Percentiles rank a stretch among this genome's conserved stretches.
Evolutionary conservation across 2,113 vertebrate genomes (phyloP).

Genomic region (Dicrurus megarhynchus): DNA sequence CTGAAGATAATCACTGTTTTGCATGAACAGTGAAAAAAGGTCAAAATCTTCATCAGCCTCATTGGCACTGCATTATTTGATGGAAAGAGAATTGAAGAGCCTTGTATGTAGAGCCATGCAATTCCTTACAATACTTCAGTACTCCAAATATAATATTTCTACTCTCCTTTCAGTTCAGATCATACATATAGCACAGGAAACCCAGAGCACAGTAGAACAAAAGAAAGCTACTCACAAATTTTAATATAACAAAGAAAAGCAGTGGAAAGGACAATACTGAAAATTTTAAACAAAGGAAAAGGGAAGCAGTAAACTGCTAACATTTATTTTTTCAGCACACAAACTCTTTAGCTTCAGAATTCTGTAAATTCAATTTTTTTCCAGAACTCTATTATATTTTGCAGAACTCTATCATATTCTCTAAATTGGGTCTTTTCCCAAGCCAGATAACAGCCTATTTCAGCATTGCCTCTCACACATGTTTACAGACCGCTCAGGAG

Average conservation of each 20-base stretch:
- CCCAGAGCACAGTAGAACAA: background rate
- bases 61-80: background rate
- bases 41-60: background rate
- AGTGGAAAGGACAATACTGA: background rate
- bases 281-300: background rate
- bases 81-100: background rate
- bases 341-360: background rate
- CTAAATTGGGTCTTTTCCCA: too few species aligned
- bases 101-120: background rate
- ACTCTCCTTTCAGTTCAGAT: background rate
- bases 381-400: too few species aligned
- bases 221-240: background rate
- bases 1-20: background rate
- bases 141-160: background rate
- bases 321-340: background rate
- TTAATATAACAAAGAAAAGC: background rate
- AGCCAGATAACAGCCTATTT: too few species aligned
- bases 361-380: background rate
- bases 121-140: background rate
- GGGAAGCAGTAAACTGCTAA: background rate
- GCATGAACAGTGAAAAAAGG: background rate
- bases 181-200: background rate
- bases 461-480: too few species aligned
- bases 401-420: too few species aligned
- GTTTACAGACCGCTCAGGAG: too few species aligned